Conservation (phyloP, 2,797 vertebrate species). For the Alectoris magna region DNA sequence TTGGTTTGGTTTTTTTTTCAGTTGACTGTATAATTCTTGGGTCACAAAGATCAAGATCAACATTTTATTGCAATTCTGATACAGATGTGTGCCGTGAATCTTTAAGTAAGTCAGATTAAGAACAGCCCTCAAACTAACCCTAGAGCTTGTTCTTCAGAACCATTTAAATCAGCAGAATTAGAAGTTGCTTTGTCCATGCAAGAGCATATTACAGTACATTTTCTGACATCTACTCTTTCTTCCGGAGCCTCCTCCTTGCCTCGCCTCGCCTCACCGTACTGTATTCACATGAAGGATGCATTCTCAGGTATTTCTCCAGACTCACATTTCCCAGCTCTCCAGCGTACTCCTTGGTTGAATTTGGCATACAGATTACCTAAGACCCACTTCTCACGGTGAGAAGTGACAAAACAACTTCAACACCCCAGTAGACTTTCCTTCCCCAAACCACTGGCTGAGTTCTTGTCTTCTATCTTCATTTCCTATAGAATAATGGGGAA, state of each 20-base stretch:
- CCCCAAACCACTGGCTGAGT: background rate
- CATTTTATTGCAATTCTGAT: slow-evolving; percentile 5
- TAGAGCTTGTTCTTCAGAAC: slow-evolving; percentile 26
- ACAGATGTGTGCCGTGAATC: slow-evolving; percentile 32
- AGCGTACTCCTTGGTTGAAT: background rate
- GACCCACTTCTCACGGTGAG: background rate
- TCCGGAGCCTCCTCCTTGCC: background rate
- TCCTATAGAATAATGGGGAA: background rate
- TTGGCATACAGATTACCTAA: background rate
- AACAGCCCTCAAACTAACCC: slow-evolving; percentile 2
- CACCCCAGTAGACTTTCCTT: background rate
- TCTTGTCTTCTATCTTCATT: background rate
- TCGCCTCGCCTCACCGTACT: too few relatives aligned
- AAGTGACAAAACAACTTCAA: background rate
- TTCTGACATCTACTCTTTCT: background rate
- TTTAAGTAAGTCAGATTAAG: slow-evolving; percentile 46
- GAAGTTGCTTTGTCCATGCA: slow-evolving; percentile 43
- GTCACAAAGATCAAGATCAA: slow-evolving; percentile 2
- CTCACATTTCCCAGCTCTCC: background rate
- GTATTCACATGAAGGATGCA: background rate
- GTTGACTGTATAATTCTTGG: background rate
- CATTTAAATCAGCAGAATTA: slow-evolving; percentile 36
- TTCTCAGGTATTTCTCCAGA: background rate
- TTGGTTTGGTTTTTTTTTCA: background rate
- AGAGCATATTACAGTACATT: background rate